phyloP scores from a whole-genome alignment of 2,797 vertebrate species.

The Hybognathus amarus region DNA sequence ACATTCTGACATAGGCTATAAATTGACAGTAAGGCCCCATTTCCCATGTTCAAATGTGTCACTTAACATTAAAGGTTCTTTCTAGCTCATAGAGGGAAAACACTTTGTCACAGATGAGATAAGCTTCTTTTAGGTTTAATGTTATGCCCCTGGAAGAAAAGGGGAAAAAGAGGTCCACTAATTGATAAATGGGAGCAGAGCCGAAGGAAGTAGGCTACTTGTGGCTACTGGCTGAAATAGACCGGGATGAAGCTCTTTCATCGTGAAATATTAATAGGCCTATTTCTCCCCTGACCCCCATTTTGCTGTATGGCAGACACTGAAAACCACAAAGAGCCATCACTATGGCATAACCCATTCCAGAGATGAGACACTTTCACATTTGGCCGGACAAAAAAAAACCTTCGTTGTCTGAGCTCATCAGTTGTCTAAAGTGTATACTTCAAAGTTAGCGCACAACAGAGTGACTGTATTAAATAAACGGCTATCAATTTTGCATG shows the following conservation, averaged over 20 bases:
- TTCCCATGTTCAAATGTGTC: constrained; percentile 2
- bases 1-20: not conserved
- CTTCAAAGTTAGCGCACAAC: constrained; percentile 23
- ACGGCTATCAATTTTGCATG: constrained; percentile 30
- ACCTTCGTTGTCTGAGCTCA: constrained; percentile 12
- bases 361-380: constrained; percentile 17
- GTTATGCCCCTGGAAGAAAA: constrained; percentile 51
- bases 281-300: constrained; percentile 65
- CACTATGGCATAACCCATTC: constrained; percentile 50
- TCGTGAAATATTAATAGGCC: constrained; percentile 75
- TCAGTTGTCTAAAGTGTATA: constrained; percentile 16
- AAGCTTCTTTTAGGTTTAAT: constrained; percentile 74
- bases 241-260: constrained; percentile 69
- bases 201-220: constrained; percentile 69
- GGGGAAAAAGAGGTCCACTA: constrained; percentile 57
- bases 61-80: constrained; percentile 13
- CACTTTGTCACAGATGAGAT: constrained; percentile 65
- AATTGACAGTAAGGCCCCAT: constrained; percentile 8
- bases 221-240: constrained; percentile 73
- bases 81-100: constrained; percentile 4
- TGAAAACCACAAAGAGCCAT: constrained; percentile 53
- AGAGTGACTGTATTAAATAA: constrained; percentile 32
- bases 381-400: not conserved
- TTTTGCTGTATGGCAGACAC: constrained; percentile 57
- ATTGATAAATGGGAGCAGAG: constrained; percentile 75